phyloP scores from a whole-genome alignment of 2,888 invertebrate species.

The Ernsta delagoae region DNA sequence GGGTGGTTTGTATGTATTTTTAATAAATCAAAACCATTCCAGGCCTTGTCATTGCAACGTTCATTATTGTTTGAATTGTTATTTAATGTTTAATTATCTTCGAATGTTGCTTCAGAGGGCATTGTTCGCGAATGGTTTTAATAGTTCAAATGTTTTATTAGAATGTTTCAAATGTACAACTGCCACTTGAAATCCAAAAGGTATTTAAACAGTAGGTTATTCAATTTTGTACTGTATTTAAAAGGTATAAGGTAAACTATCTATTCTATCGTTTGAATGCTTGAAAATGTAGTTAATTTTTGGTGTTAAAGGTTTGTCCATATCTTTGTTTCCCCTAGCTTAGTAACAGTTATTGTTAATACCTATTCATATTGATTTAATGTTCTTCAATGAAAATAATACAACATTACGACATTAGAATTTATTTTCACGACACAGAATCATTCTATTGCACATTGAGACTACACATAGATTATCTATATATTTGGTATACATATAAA shows the following conservation, averaged over 20 bases:
- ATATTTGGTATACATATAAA: too few species aligned
- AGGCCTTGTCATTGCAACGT: slow-evolving; percentile 48
- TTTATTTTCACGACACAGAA: too few species aligned
- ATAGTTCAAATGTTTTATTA: slow-evolving; percentile 9
- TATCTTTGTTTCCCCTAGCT: too few species aligned
- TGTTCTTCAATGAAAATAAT: too few species aligned
- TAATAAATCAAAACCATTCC: slow-evolving; percentile 65
- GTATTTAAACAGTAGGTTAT: neutral
- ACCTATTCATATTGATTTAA: too few species aligned
- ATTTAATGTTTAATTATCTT: slow-evolving; percentile 34
- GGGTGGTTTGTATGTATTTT: slow-evolving; percentile 61
- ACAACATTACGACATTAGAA: too few species aligned
- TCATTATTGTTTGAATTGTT: slow-evolving; percentile 29
- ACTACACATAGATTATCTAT: too few species aligned
- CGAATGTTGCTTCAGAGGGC: slow-evolving; percentile 40
- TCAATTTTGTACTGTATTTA: neutral
- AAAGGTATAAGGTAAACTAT: neutral
- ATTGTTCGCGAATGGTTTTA: slow-evolving; percentile 4
- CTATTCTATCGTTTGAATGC: neutral
- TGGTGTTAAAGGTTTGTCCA: neutral
- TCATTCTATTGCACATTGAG: too few species aligned
- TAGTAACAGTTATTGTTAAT: too few species aligned
- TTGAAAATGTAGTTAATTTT: neutral
- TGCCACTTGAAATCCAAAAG: neutral
- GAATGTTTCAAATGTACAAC: neutral